Evolutionary conservation across 2,113 vertebrate species (phyloP).

Genomic region (Furnarius figulus): DNA sequence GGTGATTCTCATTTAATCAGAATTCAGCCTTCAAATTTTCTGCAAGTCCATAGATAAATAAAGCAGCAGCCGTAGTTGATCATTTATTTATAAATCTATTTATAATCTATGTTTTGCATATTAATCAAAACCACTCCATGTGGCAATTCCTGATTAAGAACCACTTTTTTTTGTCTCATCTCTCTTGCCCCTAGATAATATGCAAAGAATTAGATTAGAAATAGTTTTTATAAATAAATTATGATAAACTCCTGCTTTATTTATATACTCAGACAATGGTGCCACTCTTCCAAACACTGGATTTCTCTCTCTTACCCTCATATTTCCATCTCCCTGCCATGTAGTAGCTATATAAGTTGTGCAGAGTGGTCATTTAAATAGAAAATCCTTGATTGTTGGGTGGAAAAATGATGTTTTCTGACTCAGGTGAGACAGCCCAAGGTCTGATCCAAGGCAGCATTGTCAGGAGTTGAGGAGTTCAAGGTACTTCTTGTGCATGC

Average conservation of each 20-base stretch:
- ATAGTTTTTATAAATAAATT: constrained; percentile 74
- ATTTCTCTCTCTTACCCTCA: background rate
- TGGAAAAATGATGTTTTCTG: background rate
- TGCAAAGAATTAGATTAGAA: constrained; percentile 71
- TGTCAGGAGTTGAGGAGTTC: background rate
- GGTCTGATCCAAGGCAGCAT: background rate
- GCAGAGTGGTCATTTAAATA: background rate
- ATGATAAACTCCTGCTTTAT: constrained; percentile 69
- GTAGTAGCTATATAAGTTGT: background rate
- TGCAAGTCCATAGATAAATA: constrained; percentile 71
- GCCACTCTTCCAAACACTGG: background rate
- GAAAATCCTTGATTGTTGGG: background rate
- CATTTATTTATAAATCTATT: constrained; percentile 76
- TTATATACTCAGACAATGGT: constrained; percentile 43
- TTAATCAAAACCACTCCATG: constrained; percentile 63
- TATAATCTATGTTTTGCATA: constrained; percentile 70
- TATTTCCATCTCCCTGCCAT: background rate
- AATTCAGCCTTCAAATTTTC: constrained; percentile 63
- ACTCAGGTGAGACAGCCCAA: background rate
- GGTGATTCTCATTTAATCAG: constrained; percentile 69
- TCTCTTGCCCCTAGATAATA: constrained; percentile 55
- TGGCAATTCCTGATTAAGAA: constrained; percentile 64
- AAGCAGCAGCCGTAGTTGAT: constrained; percentile 59
- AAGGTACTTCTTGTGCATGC: background rate
- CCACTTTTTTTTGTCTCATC: constrained; percentile 2